Evolutionary conservation across 2,888 invertebrate genomes (phyloP), one percentile per base, ranked within the genome.

Genomic region (Busseola fusca): DNA sequence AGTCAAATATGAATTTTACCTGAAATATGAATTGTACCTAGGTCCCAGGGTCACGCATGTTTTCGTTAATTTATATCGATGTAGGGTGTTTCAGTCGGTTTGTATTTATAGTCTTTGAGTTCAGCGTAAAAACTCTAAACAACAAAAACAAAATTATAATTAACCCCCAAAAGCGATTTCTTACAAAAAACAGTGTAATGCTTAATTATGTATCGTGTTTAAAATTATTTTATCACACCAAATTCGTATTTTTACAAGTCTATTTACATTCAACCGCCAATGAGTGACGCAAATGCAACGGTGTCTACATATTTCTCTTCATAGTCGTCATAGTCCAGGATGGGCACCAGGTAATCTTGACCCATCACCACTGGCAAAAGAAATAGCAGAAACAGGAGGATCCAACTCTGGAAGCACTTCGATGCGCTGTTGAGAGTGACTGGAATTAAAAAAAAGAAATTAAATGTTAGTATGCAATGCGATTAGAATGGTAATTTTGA

Each of bases 381-480:
- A 48, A 93, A 85, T 42, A 95, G 84, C 2, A 94, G 85, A 12
- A 94, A 78, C 21, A 93, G 83, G 6, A 93, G 87, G n/a, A 94
- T 85, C 93, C 93, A 93, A 78, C 88, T 92, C 56, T 87, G 87
- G 69, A 91, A 88, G 82, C 87, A 84, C 64, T 87, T 89, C 21
- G 90, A 83, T 58, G 90, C 86, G 12, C 89, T 87, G 83, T 92
- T 94, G 79, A 93, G 92, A 0, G 94, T 95, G 60, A 95, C 95
- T 95, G 94, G 30, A 95, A 94, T 69, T 18, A 57, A 62, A 72
- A 67, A 64, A 69, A 21, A 66, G 5, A 14, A 52, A 64, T 3
- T 5, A 34, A 2, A 64, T 40, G 14, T 80, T 68, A 71, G 42
- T 50, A 6, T 37, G 9, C 10, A 30, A 25, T n/a, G n/a, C n/a